Conservation (phyloP, 2,113 vertebrate genomes). For the Pelecanoides urinatrix region DNA sequence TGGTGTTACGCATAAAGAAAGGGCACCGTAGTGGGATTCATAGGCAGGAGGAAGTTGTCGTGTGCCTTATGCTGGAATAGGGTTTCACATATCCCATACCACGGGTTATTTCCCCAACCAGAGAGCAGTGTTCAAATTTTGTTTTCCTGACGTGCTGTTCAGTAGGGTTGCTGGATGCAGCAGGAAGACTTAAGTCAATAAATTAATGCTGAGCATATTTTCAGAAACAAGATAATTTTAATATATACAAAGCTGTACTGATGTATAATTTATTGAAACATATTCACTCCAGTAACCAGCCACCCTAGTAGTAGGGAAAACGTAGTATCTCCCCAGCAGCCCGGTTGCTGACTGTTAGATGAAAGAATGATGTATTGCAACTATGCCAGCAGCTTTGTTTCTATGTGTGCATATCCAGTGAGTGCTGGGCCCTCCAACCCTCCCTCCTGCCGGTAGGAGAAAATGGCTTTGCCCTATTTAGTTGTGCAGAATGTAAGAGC, state of each 20-base stretch:
- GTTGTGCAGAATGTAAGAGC: constrained; percentile 56
- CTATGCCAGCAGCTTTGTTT: constrained; percentile 73
- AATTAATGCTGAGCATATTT: not conserved
- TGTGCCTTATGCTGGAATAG: not conserved
- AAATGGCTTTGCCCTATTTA: constrained; percentile 67
- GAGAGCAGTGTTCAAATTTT: not conserved
- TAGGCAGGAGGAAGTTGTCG: not conserved
- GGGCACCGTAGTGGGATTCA: not conserved
- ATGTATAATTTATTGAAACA: constrained; percentile 42
- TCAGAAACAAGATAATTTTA: constrained; percentile 61
- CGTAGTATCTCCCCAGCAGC: constrained; percentile 66
- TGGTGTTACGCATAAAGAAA: not conserved
- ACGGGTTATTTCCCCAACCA: not conserved
- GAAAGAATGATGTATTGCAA: constrained; percentile 65
- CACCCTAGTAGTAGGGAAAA: constrained; percentile 74
- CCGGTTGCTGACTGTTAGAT: constrained; percentile 61
- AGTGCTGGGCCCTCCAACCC: constrained; percentile 71
- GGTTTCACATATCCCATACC: not conserved
- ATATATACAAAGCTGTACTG: constrained; percentile 79
- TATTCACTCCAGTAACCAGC: constrained; percentile 76
- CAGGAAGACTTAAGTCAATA: not conserved
- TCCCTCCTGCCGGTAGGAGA: constrained; percentile 67
- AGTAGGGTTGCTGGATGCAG: not conserved
- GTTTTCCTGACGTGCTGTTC: not conserved
- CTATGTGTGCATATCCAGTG: constrained; percentile 70